Percentiles rank a stretch among this genome's conserved stretches.
These are phyloP conservation scores for Bergia puertoricense DNA, from an alignment of 92 coral and sea anemone genomes.

Conservation along the genomic window DNA sequence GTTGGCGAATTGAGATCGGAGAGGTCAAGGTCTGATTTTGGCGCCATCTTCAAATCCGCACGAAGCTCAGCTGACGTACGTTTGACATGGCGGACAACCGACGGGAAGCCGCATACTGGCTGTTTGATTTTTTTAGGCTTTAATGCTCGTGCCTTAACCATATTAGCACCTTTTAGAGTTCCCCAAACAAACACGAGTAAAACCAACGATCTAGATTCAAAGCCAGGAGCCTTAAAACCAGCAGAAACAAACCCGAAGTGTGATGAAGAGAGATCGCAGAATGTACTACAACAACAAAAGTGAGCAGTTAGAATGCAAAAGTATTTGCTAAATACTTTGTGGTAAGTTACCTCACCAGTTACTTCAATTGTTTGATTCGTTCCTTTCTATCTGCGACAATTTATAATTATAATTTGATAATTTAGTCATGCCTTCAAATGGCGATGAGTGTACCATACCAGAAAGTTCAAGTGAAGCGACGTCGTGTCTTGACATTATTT, in stretches of 20 bases:
- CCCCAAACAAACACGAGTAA: background rate
- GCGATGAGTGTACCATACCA: background rate
- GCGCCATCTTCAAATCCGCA: constrained; percentile 37
- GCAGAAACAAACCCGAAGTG: no score
- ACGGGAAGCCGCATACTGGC: background rate
- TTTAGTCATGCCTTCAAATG: background rate
- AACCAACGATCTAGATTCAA: background rate
- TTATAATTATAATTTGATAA: no score
- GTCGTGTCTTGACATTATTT: background rate
- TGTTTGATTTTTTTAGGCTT: background rate
- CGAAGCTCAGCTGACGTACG: background rate
- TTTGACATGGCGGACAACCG: constrained; percentile 25
- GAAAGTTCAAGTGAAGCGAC: background rate
- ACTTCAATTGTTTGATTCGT: background rate
- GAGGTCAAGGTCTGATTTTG: background rate
- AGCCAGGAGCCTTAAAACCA: no score
- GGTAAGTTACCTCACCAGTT: background rate
- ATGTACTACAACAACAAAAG: background rate
- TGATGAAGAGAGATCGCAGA: background rate
- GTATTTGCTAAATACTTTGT: background rate
- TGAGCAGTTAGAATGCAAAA: background rate
- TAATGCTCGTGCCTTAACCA: background rate
- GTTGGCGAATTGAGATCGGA: background rate
- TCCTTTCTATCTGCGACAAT: background rate
- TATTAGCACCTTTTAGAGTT: background rate